Evolutionary conservation across 2,797 vertebrate species (phyloP), one percentile per base, ranked within the genome.

Genomic region (Crenichthys baileyi): DNA sequence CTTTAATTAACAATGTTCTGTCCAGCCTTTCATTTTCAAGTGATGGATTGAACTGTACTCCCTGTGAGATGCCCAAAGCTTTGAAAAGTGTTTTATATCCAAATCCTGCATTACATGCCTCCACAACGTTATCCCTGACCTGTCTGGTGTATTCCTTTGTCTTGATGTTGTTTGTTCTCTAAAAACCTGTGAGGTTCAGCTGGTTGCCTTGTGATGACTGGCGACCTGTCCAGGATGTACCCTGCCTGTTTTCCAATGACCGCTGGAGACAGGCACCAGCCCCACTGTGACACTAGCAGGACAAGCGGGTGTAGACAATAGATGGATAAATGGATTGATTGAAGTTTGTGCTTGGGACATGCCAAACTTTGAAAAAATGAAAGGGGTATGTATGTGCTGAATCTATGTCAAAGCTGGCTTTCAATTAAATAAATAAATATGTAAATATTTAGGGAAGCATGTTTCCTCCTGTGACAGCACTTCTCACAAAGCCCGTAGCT

Each of bases 401-500:
- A 70, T 46, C 41, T n/a, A 15, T 70, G 2, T 7, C 41, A 46
- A 70, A 26, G 22, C 41, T 26, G 44, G 4, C 15, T 70, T 26
- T 46, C 6, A 7, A 13, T 44, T n/a, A 20, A 44, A 44, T 2
- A 13, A 68, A 41, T 70, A 70, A 1, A 1, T 7, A n/a, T 46
- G 12, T 26, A 70, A 24, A 48, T 16, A 16, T 46, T 48, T 16
- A n/a, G 12, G 67, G 2, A 70, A 46, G 86, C 83, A 73, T 77
- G 76, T 86, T 85, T 83, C 56, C 22, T 6, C n/a, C 79, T 24
- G 4, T 60, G 31, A 75, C 1, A 53, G 65, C 29, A 58, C 63
- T 72, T 73, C 55, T 65, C 60, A 78, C 56, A 86, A 88, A 89
- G 1, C 72, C 72, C 83, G 81, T 88, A 92, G 88, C 65, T 60